These are phyloP conservation scores for Heteromormyrus szaboi DNA, from an alignment of 2,797 vertebrate species.

Conservation along the genomic window DNA sequence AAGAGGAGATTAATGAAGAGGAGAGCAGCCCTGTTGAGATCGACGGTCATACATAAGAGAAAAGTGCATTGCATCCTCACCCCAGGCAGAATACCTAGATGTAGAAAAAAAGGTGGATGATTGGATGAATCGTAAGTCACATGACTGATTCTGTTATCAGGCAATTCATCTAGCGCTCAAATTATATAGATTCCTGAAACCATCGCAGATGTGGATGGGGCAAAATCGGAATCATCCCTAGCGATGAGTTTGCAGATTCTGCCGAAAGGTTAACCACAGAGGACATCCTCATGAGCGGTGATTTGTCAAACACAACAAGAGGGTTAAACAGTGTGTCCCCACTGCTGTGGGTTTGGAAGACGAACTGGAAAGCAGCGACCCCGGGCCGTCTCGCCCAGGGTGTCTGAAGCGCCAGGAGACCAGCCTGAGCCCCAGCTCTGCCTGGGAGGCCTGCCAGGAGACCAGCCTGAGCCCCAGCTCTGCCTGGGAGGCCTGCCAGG, in stretches of 20 bases:
- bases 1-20: neutral
- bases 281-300: neutral
- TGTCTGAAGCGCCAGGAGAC: neutral
- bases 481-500: neutral
- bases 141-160: neutral
- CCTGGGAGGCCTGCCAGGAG: neutral
- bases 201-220: neutral
- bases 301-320: neutral
- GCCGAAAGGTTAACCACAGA: neutral
- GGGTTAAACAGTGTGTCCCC: neutral
- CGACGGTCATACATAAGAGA: neutral
- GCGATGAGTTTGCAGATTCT: neutral
- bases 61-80: neutral
- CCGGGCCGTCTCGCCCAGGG: neutral
- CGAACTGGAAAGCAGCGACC: neutral
- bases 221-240: neutral
- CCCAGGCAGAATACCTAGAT: neutral
- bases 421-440: neutral
- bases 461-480: neutral
- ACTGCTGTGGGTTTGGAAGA: neutral
- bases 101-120: neutral
- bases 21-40: neutral
- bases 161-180: neutral
- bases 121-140: neutral
- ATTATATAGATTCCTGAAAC: neutral